These are phyloP conservation scores for Norana najaformis DNA, from an alignment of 2,888 invertebrate species.

Conservation along the genomic window DNA sequence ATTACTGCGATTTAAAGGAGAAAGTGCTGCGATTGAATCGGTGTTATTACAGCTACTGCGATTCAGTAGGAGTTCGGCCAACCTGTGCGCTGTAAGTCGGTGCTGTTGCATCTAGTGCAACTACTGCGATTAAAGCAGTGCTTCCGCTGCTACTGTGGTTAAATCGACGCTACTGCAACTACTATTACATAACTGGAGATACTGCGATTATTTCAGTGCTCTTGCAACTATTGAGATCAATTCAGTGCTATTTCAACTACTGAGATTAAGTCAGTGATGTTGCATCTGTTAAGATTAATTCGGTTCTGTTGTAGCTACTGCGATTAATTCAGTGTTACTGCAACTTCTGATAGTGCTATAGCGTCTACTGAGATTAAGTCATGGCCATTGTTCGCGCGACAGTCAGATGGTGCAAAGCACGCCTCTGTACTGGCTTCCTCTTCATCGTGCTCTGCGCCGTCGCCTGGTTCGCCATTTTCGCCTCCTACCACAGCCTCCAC, in stretches of 20 bases:
- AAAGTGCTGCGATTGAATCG: neutral
- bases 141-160: neutral
- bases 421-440: slow-evolving; percentile 17
- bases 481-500: slow-evolving; percentile 18
- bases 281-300: no score
- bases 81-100: no score
- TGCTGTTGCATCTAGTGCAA: no score
- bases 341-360: neutral
- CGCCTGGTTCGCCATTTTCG: slow-evolving; percentile 17
- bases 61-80: no score
- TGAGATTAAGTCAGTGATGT: no score
- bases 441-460: slow-evolving; percentile 4
- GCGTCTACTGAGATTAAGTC: neutral
- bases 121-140: neutral
- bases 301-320: no score
- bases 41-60: neutral
- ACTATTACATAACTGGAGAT: neutral
- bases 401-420: neutral
- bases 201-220: neutral
- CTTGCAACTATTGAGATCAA: neutral
- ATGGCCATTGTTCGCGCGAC: neutral
- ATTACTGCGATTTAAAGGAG: no score
- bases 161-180: no score
- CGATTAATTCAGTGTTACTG: neutral
- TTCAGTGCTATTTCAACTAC: neutral